These are phyloP conservation scores for Clavelina lepadiformis DNA, from an alignment of 23 tunicate genomes.

Conservation along the genomic window DNA sequence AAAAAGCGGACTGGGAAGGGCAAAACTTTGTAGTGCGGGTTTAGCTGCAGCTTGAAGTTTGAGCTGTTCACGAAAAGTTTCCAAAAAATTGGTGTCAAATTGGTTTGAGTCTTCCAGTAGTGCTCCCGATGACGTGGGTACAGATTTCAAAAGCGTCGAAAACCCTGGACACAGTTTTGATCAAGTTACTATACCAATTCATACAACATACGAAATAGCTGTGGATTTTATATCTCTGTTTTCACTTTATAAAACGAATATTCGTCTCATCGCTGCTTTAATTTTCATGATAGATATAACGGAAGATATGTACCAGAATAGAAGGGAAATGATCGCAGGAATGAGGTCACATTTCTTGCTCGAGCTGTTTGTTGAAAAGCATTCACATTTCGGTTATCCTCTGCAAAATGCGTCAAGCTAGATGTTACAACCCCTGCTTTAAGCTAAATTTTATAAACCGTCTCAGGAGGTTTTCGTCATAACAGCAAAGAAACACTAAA, in stretches of 20 bases:
- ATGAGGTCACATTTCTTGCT: slow-evolving; percentile 21
- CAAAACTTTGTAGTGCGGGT: neutral
- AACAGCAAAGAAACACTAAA: too few species aligned
- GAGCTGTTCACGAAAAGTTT: too few species aligned
- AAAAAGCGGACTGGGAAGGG: neutral
- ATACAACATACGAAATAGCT: too few species aligned
- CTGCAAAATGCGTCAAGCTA: neutral
- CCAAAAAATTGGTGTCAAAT: too few species aligned
- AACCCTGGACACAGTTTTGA: slow-evolving; percentile 15
- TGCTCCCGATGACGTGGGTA: neutral
- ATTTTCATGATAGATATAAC: neutral
- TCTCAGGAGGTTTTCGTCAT: too few species aligned
- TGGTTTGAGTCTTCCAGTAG: too few species aligned
- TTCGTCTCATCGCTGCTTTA: too few species aligned
- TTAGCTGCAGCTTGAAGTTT: neutral
- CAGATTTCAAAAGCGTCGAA: slow-evolving; percentile 6
- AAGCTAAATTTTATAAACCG: neutral
- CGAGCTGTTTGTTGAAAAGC: slow-evolving; percentile 6
- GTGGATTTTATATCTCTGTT: too few species aligned
- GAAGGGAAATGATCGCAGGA: slow-evolving; percentile 44
- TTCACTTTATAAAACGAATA: too few species aligned
- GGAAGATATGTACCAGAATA: slow-evolving; percentile 20
- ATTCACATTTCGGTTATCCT: neutral
- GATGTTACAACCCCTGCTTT: neutral
- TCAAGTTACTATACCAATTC: neutral